Evolutionary conservation across 2,888 invertebrate species (phyloP), one percentile per base, ranked within the genome.

Genomic region (Heteropelma amictum): DNA sequence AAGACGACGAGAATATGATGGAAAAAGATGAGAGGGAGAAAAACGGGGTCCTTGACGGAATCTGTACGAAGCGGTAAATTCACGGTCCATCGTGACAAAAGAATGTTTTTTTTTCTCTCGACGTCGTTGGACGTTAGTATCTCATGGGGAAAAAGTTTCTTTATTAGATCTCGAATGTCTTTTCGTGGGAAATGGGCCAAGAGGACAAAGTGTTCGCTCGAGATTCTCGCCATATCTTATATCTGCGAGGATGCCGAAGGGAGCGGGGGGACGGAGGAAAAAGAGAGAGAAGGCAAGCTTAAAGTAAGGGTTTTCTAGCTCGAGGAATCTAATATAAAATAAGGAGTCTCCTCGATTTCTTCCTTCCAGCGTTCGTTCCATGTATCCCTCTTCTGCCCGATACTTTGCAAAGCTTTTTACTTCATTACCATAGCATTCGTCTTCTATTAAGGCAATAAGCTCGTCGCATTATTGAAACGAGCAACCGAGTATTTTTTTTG

Each of bases 91-190:
- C 23, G 5, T 71, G 76, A 77, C 60, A 76, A 79, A 80, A 38
- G 19, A 12, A 12, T 19, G 73, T 26, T 42, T 63, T 63, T 71
- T 74, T 40, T 33, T 28, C 12, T 61, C 40, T 38, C 49, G 42
- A 54, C 47, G 72, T 77, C 71, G 72, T 76, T 76, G 49, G 26
- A 26, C 51, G 19, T n/a, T 21, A 1, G 53, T 21, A 12, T 2
- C 3, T n/a, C 19, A 3, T n/a, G 14, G 2, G 14, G 26, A 26
- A 26, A 49, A 85, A 85, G 82, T 84, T 84, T 84, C 82, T 84
- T 84, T 84, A 84, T 84, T 84, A 84, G 83, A 85, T 84, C 80
- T 77, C 56, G 70, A 78, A 79, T 81, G 83, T 83, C 81, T 80
- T 82, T 84, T 82, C 79, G 80, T 77, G 77, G 77, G 77, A 79